A percentile compares a stretch with the other conserved stretches of the same genome.
These are phyloP conservation scores for Venustoraphidia nigricollis DNA, from an alignment of 2,888 invertebrate genomes.

Conservation along the genomic window DNA sequence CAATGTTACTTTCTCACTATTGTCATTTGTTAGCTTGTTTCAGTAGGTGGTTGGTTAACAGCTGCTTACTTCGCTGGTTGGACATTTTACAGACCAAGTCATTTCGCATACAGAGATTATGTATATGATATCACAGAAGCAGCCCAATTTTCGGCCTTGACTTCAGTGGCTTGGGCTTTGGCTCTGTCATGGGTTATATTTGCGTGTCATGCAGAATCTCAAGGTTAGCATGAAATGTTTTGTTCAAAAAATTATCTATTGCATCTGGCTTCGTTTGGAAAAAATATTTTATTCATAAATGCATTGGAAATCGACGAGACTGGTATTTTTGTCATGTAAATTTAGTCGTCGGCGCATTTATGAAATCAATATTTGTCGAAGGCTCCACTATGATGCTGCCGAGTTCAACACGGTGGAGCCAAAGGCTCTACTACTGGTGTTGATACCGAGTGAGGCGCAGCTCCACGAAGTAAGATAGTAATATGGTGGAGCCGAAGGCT, in stretches of 20 bases:
- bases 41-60: slow-evolving; percentile 36
- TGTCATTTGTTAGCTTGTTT: slow-evolving; percentile 27
- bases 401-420: too few species aligned
- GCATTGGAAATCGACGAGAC: too few species aligned
- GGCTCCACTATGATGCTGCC: too few species aligned
- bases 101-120: slow-evolving; percentile 39
- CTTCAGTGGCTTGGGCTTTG: slow-evolving; percentile 43
- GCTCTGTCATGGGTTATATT: slow-evolving; percentile 50
- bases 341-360: too few species aligned
- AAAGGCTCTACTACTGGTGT: too few species aligned
- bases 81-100: slow-evolving; percentile 44
- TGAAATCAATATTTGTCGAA: too few species aligned
- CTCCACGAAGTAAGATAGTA: too few species aligned
- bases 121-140: slow-evolving; percentile 42
- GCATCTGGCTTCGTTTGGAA: too few species aligned
- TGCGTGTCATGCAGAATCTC: slow-evolving; percentile 37
- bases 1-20: too few species aligned
- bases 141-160: slow-evolving; percentile 46
- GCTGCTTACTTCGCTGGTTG: slow-evolving; percentile 30
- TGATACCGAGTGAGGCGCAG: too few species aligned
- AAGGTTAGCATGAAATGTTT: slow-evolving; percentile 23
- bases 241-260: background rate
- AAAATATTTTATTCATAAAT: background rate
- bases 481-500: too few species aligned
- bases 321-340: too few species aligned